A percentile compares a stretch with the other conserved stretches of the same genome.
phyloP scores from a whole-genome alignment of 2,113 vertebrate species.

The Calonectris borealis region DNA sequence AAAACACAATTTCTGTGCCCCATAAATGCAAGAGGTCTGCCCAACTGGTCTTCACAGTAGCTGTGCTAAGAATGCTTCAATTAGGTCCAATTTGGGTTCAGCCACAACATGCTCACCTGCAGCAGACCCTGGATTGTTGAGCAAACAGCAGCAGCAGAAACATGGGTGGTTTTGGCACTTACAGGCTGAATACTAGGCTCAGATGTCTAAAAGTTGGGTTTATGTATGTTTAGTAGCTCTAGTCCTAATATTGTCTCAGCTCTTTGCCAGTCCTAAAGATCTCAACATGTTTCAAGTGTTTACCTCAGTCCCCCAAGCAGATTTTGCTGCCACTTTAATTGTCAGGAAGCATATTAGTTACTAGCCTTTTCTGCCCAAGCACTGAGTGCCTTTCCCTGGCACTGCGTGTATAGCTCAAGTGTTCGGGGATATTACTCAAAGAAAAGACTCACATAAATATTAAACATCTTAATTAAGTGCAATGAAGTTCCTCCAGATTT shows the following conservation, averaged over 20 bases:
- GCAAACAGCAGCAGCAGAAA: neutral
- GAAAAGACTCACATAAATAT: neutral
- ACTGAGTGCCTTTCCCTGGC: neutral
- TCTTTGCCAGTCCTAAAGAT: neutral
- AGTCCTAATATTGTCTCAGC: neutral
- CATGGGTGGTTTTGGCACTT: neutral
- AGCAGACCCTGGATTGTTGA: neutral
- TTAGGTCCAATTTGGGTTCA: neutral
- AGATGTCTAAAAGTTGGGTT: neutral
- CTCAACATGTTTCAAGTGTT: neutral
- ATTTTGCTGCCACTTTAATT: neutral
- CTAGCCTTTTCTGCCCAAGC: neutral
- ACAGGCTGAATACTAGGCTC: neutral
- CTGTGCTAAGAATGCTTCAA: neutral
- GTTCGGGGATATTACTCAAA: neutral
- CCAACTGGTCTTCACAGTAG: too few relatives aligned
- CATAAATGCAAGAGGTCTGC: neutral
- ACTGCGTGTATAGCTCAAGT: rapidly evolving
- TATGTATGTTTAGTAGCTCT: neutral
- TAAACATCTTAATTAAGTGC: neutral
- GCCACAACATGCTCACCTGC: neutral
- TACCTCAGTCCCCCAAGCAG: neutral
- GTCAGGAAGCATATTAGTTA: neutral
- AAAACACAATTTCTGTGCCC: neutral
- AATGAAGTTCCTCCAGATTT: neutral